A percentile compares a stretch with the other conserved stretches of the same genome.
Conservation (phyloP, 2,888 invertebrate species). For the Harpagoxenus sublaevis region DNA sequence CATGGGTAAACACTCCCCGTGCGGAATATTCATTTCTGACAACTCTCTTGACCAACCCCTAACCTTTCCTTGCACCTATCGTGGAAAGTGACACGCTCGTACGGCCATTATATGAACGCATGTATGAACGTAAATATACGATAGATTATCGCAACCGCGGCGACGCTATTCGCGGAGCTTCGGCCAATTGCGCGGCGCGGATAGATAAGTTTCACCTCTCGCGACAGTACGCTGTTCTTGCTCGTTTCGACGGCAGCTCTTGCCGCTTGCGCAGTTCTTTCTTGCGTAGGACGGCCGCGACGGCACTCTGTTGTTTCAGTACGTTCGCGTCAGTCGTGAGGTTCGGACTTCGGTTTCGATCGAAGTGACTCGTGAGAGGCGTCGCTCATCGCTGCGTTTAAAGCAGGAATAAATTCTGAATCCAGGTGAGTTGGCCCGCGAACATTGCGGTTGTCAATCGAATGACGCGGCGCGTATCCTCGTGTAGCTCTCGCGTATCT, state of each 20-base stretch:
- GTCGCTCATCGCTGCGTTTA: constrained; percentile 1
- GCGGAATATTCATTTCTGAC: too few relatives aligned
- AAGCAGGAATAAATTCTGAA: constrained; percentile 12
- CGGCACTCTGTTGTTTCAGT: not conserved
- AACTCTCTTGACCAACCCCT: too few relatives aligned
- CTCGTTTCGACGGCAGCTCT: not conserved
- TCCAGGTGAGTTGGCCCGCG: constrained; percentile 16
- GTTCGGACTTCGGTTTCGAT: not conserved
- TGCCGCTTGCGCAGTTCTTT: too few relatives aligned
- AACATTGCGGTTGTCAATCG: not conserved
- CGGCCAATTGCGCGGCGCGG: not conserved
- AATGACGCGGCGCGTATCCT: too few relatives aligned
- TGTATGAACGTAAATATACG: too few relatives aligned
- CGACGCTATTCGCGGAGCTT: not conserved
- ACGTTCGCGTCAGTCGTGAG: not conserved
- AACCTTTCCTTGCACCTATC: too few relatives aligned
- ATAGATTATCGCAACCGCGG: too few relatives aligned
- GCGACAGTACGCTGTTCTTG: not conserved
- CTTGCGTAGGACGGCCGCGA: not conserved
- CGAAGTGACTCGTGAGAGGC: constrained; percentile 9
- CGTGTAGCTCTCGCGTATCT: not conserved
- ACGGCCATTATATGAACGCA: too few relatives aligned
- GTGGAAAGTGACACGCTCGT: too few relatives aligned
- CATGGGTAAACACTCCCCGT: too few relatives aligned
- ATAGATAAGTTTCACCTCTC: not conserved